These are phyloP conservation scores for Anoplophora glabripennis DNA, from an alignment of 1,140 invertebrate species.

Conservation along the genomic window DNA sequence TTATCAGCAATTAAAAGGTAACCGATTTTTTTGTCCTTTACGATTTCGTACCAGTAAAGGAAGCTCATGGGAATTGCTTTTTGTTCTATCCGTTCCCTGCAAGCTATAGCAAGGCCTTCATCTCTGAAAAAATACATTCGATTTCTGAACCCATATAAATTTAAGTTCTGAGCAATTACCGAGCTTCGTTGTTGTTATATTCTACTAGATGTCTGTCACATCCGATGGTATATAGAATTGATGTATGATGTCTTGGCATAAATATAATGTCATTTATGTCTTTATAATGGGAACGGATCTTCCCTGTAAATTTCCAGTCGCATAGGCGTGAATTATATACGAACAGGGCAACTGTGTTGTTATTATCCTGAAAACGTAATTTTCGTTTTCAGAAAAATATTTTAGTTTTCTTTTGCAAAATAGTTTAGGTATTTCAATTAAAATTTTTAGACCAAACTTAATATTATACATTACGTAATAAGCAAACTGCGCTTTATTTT, in stretches of 20 bases:
- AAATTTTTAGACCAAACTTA: not conserved
- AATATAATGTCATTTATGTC: conserved; percentile 57
- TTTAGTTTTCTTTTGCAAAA: no score
- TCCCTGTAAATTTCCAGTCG: conserved; percentile 56
- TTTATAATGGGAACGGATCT: conserved; percentile 57
- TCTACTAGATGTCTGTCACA: conserved; percentile 62
- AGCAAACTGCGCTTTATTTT: conserved; percentile 54
- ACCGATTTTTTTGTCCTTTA: conserved; percentile 28
- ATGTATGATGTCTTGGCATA: conserved; percentile 34
- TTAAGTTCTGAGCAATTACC: conserved; percentile 13
- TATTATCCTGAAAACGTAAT: conserved; percentile 53
- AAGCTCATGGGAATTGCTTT: conserved; percentile 59
- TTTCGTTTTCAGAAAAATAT: no score
- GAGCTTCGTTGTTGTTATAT: conserved; percentile 49
- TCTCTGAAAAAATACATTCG: not conserved
- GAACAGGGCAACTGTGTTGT: conserved; percentile 54
- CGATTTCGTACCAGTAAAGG: conserved; percentile 40
- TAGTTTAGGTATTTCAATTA: no score
- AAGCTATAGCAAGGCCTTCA: conserved; percentile 37
- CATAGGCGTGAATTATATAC: conserved; percentile 48
- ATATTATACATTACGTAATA: conserved; percentile 49
- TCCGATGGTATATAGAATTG: conserved; percentile 57
- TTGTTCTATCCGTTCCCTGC: conserved; percentile 59
- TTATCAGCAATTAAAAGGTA: conserved; percentile 39
- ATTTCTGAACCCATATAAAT: no score